Conservation (phyloP, 2,888 invertebrate species). For the Lymantria monacha region DNA sequence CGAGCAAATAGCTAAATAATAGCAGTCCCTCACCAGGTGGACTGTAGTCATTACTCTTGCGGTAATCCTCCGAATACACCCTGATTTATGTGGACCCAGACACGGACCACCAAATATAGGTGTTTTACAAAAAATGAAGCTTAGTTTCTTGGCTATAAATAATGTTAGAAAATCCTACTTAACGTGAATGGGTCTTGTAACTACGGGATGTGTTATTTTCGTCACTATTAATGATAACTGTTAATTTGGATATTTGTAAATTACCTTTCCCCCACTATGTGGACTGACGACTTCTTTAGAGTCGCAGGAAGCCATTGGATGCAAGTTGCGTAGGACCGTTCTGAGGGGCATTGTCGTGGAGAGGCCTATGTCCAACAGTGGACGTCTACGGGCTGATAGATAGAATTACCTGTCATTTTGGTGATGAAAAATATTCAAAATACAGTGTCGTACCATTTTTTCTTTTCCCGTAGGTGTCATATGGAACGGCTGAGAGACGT, state of each 20-base stretch:
- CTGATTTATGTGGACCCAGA: slow-evolving; percentile 72
- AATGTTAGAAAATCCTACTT: slow-evolving; percentile 63
- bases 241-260: neutral
- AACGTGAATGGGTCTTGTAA: slow-evolving; percentile 48
- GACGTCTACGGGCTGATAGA: no score
- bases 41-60: slow-evolving; percentile 78
- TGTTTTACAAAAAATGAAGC: slow-evolving; percentile 80
- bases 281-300: no score
- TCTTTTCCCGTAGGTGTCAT: no score
- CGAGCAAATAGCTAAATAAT: slow-evolving; percentile 73
- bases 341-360: no score
- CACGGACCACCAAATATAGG: slow-evolving; percentile 77
- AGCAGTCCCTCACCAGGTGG: slow-evolving; percentile 76
- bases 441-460: no score
- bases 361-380: no score
- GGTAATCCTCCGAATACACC: slow-evolving; percentile 79
- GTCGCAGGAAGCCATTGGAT: no score
- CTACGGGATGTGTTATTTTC: slow-evolving; percentile 17
- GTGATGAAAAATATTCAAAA: no score
- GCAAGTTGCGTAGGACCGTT: no score
- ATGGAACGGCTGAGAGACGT: no score
- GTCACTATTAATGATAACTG: slow-evolving; percentile 7
- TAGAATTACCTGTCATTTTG: no score
- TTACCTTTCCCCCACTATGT: no score
- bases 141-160: slow-evolving; percentile 72